Percentiles rank a stretch among this genome's conserved stretches.
phyloP scores from a whole-genome alignment of 2,797 vertebrate species.

The Rhinichthys osculus region DNA sequence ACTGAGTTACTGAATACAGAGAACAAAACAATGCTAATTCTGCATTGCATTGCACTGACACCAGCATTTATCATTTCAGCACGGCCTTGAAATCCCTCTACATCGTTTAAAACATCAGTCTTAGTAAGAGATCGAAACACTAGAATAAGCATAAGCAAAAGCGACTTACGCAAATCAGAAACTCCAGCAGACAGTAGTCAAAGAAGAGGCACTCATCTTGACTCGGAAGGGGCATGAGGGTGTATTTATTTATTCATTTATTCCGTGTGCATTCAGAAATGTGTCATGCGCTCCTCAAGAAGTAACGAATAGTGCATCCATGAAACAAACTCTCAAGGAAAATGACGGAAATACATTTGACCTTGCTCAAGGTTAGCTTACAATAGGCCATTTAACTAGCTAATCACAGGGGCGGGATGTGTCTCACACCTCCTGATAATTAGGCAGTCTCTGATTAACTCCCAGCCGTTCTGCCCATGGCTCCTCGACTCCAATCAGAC shows the following conservation, averaged over 20 bases:
- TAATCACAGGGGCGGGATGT: slow-evolving; percentile 63
- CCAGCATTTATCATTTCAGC: not conserved
- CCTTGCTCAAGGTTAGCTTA: slow-evolving; percentile 60
- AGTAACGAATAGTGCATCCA: not conserved
- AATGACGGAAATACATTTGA: slow-evolving; percentile 60
- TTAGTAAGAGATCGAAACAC: not conserved
- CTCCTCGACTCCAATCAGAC: slow-evolving; percentile 62
- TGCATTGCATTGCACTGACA: not conserved
- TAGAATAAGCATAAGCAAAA: not conserved
- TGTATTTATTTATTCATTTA: not conserved
- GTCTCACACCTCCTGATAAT: slow-evolving; percentile 67
- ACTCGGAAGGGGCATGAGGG: not conserved
- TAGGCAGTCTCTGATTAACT: slow-evolving; percentile 69
- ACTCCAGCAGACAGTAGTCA: not conserved
- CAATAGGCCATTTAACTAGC: slow-evolving; percentile 59
- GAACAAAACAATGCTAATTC: not conserved
- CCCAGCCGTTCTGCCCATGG: slow-evolving; percentile 20
- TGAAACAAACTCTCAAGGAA: not conserved
- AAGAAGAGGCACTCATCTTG: not conserved
- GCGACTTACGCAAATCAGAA: slow-evolving; percentile 32
- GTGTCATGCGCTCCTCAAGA: not conserved
- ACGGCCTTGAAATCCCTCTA: not conserved
- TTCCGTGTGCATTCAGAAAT: not conserved
- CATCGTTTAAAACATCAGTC: not conserved
- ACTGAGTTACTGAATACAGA: not conserved